These are phyloP conservation scores for Argyresthia albistria DNA, from an alignment of 2,888 invertebrate genomes.

Conservation along the genomic window DNA sequence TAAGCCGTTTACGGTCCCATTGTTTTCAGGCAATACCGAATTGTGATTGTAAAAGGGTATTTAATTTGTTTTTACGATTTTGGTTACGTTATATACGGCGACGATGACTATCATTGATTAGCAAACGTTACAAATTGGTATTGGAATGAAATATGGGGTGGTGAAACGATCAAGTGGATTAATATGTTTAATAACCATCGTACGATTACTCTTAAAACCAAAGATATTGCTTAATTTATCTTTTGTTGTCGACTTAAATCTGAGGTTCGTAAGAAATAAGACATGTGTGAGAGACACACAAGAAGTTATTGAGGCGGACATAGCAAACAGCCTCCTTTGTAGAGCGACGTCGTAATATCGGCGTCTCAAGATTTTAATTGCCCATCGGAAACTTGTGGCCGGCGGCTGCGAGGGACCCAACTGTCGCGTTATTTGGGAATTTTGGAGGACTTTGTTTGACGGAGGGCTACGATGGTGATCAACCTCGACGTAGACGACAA, in stretches of 20 bases:
- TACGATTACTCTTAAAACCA: no score
- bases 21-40: background rate
- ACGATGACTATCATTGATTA: no score
- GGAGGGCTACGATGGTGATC: constrained; percentile 17
- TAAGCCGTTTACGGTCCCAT: constrained; percentile 22
- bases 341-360: constrained; percentile 50
- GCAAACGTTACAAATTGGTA: no score
- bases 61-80: no score
- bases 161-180: no score
- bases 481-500: no score
- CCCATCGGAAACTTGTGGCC: constrained; percentile 71
- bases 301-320: constrained; percentile 28
- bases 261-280: background rate
- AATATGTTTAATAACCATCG: no score
- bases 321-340: constrained; percentile 55
- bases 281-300: no score
- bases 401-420: constrained; percentile 55
- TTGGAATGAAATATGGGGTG: no score
- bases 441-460: constrained; percentile 35
- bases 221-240: no score
- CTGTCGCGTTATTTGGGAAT: constrained; percentile 55
- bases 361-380: constrained; percentile 67
- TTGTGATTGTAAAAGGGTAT: background rate
- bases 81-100: no score
- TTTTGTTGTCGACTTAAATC: background rate